A percentile compares a stretch with the other conserved stretches of the same genome.
Conservation (phyloP, 2,888 invertebrate species). For the Eupeodes luniger region DNA sequence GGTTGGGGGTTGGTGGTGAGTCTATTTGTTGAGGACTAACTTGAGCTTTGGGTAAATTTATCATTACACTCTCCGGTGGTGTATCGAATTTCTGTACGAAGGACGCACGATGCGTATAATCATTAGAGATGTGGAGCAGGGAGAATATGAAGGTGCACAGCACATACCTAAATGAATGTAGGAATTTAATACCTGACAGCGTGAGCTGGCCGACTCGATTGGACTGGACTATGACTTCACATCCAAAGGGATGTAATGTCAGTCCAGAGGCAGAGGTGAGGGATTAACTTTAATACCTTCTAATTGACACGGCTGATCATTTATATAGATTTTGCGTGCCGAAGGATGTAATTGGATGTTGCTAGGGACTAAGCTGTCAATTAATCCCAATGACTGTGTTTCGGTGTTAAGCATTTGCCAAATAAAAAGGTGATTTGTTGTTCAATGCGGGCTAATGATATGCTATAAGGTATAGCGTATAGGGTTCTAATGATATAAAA, state of each 20-base stretch:
- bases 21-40: conserved; percentile 34
- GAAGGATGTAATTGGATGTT: conserved; percentile 66
- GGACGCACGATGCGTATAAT: not conserved
- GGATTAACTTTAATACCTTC: conserved; percentile 83
- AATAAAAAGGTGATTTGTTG: conserved; percentile 46
- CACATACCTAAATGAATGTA: not conserved
- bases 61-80: conserved; percentile 32
- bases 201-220: conserved; percentile 26
- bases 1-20: not conserved
- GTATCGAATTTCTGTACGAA: conserved; percentile 10
- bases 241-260: conserved; percentile 27
- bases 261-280: conserved; percentile 57
- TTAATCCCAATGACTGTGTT: conserved; percentile 60
- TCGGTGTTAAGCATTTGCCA: conserved; percentile 43
- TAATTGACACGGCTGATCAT: conserved; percentile 81
- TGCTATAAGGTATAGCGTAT: not conserved
- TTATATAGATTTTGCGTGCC: conserved; percentile 60
- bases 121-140: not conserved
- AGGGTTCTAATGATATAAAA: conserved; percentile 2
- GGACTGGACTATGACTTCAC: not conserved
- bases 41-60: conserved; percentile 34
- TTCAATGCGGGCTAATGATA: conserved; percentile 41
- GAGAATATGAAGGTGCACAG: not conserved
- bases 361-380: conserved; percentile 57
- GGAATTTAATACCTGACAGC: conserved; percentile 75